Evolutionary conservation across 2,888 invertebrate species (phyloP), one percentile per base, ranked within the genome.

Genomic region (Sinodicranocentrus sp.): DNA sequence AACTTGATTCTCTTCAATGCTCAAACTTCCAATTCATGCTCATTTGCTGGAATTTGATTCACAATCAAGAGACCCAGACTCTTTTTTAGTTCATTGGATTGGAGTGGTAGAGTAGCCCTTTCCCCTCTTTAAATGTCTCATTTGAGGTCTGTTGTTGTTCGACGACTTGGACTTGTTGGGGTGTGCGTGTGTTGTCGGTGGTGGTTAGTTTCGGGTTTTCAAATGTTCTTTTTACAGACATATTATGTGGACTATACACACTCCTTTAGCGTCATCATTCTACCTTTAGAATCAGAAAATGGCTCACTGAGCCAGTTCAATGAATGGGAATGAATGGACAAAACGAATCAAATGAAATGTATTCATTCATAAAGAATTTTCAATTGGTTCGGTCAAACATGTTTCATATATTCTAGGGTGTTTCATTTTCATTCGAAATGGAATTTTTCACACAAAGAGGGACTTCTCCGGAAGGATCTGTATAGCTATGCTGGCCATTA

Each of bases 41-140:
- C 71, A 79, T 71, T 79, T 79, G 33, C 71, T 79, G 71, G 79
- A 79, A 79, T 79, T 71, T 54, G 71, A 79, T 79, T 79, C 79
- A 79, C 79, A 71, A 61, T 61, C 79, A 71, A 61, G 48, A 28
- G 21, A 19, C 39, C 10, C 25, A 23, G 15, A 48, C 39, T 68
- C 39, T 68, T 77, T 65, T 59, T 44, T 28, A 57, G 26, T 8
- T 44, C 68, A 78, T 52, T 61, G 10, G 8, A 43, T n/a, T n/a
- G 26, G 26, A 26, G 61, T 61, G 26, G 61, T 28, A 44, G n/a
- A 39, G 67, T 44, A 43, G 44, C 44, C 78, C 39, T 54, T 61
- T 68, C 67, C 59, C 57, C 52, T 44, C 61, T 68, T 70, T 78
- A 78, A 78, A 78, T 78, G 57, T 78, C 78, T 78, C 78, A 78